Base-by-base conservation (phyloP, 1,140 invertebrate genomes). In the Odontomachus brunneus region DNA sequence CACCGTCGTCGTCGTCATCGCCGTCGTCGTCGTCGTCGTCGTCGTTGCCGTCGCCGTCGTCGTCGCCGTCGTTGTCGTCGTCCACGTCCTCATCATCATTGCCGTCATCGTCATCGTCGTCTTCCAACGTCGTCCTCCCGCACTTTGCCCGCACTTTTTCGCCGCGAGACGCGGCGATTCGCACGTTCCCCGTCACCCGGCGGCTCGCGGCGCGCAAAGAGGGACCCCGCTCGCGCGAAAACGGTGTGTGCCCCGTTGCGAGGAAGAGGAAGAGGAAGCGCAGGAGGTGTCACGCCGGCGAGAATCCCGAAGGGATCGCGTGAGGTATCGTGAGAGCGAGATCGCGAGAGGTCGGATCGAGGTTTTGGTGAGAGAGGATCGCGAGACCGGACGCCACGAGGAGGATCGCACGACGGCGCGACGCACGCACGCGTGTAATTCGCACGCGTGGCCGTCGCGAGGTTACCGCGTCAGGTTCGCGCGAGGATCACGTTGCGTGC, bases 1-100 rank as follows among this genome's bases (percentile, higher is more conserved):
- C 87, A 89, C 86, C 67, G 76, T 82, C 86, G 83, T 90, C 88
- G 84, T 84, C 80, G 78, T 83, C 85, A 82, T 88, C 84, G 24
- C 84, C 84, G 62, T 88, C 60, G 49, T 74, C 57, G 19, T 85
- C 74, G 57, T 85, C 53, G 57, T 76, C 59, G 9, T 80, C 67
- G 14, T 78, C 59, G 12, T 74, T 60, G 22, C 66, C 55, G 22
- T 55, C 71, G 33, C 48, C 78, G 14, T 72, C 71, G 57, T 76
- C 72, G 29, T 81, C 38, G 33, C 63, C 55, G 33, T 82, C 65
- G 29, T 87, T 48, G 22, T 76, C 60, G 24, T 86, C 82, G 57
- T 73, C 38, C 33, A 49, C 33, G 19, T 29, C 17, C n/a, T n/a
- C n/a, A 15, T 29, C 17, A 22, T 38, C 33, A 19, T 67, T 75